Evolutionary conservation across 2,113 vertebrate species (phyloP).

Genomic region (Balaenoptera acutorostrata): DNA sequence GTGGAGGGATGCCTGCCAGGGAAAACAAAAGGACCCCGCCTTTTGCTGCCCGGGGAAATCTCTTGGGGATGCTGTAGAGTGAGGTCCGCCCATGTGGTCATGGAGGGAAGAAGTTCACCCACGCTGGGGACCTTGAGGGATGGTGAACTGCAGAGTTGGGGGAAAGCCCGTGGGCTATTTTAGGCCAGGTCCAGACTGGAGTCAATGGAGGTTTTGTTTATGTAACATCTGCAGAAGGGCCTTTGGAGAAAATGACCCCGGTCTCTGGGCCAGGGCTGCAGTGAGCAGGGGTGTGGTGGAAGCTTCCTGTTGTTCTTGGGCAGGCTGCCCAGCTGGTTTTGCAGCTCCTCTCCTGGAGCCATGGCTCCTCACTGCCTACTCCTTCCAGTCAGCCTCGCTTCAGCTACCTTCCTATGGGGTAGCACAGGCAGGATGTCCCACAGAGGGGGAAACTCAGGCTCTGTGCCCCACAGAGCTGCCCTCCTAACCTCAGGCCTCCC

Average conservation of each 20-base stretch:
- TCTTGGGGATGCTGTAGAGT: not conserved
- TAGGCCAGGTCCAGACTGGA: conserved; percentile 13
- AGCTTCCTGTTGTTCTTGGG: conserved; percentile 60
- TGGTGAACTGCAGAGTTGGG: not conserved
- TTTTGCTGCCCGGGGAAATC: not conserved
- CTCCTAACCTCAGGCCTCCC: not conserved
- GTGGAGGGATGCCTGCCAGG: not conserved
- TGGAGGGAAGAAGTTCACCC: not conserved
- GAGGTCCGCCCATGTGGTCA: not conserved
- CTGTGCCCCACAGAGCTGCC: not conserved
- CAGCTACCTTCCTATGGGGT: not conserved
- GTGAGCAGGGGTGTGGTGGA: not conserved
- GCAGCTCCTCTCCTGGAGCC: not conserved
- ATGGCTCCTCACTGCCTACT: not conserved
- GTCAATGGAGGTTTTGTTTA: conserved; percentile 64
- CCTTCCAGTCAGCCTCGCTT: not conserved
- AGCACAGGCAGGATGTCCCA: not conserved
- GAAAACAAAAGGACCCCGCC: not conserved
- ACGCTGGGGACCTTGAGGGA: not conserved
- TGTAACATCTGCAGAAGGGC: conserved; percentile 58
- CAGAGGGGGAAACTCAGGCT: not conserved
- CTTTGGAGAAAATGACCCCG: conserved; percentile 42
- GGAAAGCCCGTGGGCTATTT: not conserved
- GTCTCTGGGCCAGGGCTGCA: not conserved
- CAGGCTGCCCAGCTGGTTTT: not conserved